Evolutionary conservation across 2,888 invertebrate species (phyloP).

Genomic region (Nomada goodeniana): DNA sequence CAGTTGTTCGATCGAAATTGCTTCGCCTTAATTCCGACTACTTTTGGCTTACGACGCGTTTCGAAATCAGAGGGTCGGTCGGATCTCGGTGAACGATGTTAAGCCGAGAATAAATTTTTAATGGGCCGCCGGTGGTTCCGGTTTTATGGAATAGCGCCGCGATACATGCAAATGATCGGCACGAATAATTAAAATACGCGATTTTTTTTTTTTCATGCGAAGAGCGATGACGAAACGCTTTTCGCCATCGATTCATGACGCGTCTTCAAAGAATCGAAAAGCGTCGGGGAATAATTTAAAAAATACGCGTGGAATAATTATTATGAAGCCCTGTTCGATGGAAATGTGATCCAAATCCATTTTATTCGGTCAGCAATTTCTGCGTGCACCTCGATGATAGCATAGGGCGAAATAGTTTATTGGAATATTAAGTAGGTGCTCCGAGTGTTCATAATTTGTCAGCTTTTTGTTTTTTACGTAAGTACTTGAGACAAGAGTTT

Average conservation of each 20-base stretch:
- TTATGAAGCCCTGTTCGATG: background rate
- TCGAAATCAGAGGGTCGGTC: conserved; percentile 41
- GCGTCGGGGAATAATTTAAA: background rate
- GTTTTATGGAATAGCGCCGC: conserved; percentile 56
- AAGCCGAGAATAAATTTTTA: conserved; percentile 69
- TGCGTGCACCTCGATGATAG: background rate
- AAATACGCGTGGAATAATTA: background rate
- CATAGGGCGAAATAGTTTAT: too few relatives aligned
- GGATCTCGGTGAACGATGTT: conserved; percentile 59
- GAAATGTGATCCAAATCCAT: background rate
- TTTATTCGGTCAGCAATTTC: background rate
- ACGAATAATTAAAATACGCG: conserved; percentile 50
- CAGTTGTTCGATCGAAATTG: conserved; percentile 24
- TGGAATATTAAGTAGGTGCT: too few relatives aligned
- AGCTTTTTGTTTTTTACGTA: too few relatives aligned
- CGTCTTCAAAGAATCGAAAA: background rate
- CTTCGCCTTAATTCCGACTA: conserved; percentile 49
- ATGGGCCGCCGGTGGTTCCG: conserved; percentile 53
- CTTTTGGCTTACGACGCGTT: conserved; percentile 62
- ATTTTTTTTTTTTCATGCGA: conserved; percentile 1
- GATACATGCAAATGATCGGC: conserved; percentile 62
- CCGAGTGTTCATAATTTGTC: too few relatives aligned
- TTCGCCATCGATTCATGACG: conserved; percentile 10
- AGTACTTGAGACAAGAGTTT: background rate
- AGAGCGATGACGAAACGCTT: conserved; percentile 29